These are phyloP conservation scores for Hipparchia semele DNA, from an alignment of 2,888 invertebrate species.

Conservation along the genomic window DNA sequence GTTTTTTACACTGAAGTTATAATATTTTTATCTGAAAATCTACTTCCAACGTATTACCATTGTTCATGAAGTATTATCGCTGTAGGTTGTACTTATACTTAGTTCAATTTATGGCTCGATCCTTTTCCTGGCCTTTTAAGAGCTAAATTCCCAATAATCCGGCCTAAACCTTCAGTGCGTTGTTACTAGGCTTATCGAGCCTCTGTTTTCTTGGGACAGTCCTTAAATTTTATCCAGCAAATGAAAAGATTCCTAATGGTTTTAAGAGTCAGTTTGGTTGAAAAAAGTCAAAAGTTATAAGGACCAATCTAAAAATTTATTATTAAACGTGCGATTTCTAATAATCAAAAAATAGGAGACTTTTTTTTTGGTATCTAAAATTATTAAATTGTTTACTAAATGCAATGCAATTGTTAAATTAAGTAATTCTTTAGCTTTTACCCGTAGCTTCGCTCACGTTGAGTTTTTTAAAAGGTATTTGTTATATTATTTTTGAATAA, in stretches of 20 bases:
- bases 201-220: neutral
- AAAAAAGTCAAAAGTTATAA: neutral
- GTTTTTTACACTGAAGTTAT: neutral
- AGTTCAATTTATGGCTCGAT: constrained; percentile 30
- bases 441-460: too few relatives aligned
- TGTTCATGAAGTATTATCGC: constrained; percentile 19
- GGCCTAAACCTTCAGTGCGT: constrained; percentile 39
- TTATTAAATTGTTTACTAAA: too few relatives aligned
- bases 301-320: too few relatives aligned
- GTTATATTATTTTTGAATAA: too few relatives aligned
- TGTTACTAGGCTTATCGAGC: neutral
- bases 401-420: too few relatives aligned
- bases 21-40: constrained; percentile 12
- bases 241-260: neutral
- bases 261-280: too few relatives aligned
- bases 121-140: constrained; percentile 38
- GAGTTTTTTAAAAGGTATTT: too few relatives aligned
- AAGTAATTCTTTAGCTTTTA: too few relatives aligned
- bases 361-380: too few relatives aligned
- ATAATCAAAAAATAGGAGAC: too few relatives aligned
- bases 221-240: neutral
- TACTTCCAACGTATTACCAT: constrained; percentile 3
- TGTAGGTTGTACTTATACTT: constrained; percentile 29
- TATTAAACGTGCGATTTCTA: too few relatives aligned
- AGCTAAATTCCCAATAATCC: constrained; percentile 40